Evolutionary conservation across 2,888 invertebrate genomes (phyloP).

Genomic region (Liodrosophila aerea): DNA sequence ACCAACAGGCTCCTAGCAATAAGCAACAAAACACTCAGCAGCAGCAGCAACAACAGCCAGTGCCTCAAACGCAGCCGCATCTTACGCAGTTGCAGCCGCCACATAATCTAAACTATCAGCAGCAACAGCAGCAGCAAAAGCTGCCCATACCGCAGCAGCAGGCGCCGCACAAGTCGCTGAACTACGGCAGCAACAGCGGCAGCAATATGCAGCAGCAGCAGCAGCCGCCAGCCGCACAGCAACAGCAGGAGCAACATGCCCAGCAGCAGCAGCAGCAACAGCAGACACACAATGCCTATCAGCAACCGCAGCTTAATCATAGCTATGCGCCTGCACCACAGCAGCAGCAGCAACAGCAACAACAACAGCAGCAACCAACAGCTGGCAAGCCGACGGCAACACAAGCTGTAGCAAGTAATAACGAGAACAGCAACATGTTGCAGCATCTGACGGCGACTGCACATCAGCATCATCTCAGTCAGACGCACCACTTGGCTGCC

Average conservation of each 20-base stretch:
- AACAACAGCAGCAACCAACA: slow-evolving; percentile 34
- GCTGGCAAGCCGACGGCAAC: slow-evolving; percentile 54
- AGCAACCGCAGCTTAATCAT: slow-evolving; percentile 54
- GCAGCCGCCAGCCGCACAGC: slow-evolving; percentile 30
- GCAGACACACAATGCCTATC: slow-evolving; percentile 40
- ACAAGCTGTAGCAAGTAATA: slow-evolving; percentile 24
- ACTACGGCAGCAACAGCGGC: slow-evolving; percentile 41
- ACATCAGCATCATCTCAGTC: slow-evolving; percentile 77
- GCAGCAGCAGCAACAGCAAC: slow-evolving; percentile 51
- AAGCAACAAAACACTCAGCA: slow-evolving; percentile 48
- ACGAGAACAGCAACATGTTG: slow-evolving; percentile 62
- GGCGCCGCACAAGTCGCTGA: slow-evolving; percentile 45
- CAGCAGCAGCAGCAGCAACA: slow-evolving; percentile 44
- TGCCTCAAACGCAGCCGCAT: slow-evolving; percentile 60
- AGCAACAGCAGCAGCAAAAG: slow-evolving; percentile 42
- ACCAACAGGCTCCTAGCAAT: slow-evolving; percentile 42
- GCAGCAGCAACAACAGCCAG: slow-evolving; percentile 49
- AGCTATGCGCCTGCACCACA: slow-evolving; percentile 8
- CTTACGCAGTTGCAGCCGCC: slow-evolving; percentile 58
- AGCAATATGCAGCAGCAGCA: slow-evolving; percentile 37
- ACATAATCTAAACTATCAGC: slow-evolving; percentile 49
- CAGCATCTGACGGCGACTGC: slow-evolving; percentile 62
- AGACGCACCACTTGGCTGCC: slow-evolving; percentile 79
- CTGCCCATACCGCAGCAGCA: slow-evolving; percentile 45
- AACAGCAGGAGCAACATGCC: slow-evolving; percentile 41